Evolutionary conservation across 2,888 invertebrate species (phyloP).

Genomic region (Drosophila dives): DNA sequence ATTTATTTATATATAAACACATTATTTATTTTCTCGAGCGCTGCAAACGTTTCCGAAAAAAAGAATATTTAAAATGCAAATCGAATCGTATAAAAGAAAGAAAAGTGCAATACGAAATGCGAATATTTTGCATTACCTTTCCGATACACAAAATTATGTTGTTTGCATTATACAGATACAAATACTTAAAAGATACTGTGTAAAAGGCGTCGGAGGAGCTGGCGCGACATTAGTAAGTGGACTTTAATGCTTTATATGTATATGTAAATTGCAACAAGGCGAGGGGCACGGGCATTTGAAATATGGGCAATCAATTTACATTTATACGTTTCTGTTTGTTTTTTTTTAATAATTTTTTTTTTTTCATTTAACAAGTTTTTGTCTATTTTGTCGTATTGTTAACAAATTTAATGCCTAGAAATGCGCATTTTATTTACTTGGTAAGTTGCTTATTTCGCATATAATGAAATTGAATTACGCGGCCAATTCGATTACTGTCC

Average conservation of each 20-base stretch:
- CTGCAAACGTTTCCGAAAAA: conserved; percentile 40
- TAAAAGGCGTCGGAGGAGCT: conserved; percentile 62
- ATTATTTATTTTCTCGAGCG: conserved; percentile 59
- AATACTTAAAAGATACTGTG: conserved; percentile 71
- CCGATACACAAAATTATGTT: conserved; percentile 42
- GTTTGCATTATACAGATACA: conserved; percentile 61
- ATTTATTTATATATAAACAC: conserved; percentile 70
- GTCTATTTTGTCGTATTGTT: conserved; percentile 42
- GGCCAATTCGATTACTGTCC: conserved; percentile 43
- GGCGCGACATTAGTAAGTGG: conserved; percentile 50
- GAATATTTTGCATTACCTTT: conserved; percentile 29
- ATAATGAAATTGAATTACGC: conserved; percentile 58
- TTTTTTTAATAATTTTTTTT: conserved; percentile 54
- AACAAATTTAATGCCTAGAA: conserved; percentile 79
- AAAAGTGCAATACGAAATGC: conserved; percentile 19
- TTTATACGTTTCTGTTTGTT: conserved; percentile 38
- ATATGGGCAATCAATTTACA: conserved; percentile 60
- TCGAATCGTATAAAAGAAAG: conserved; percentile 10
- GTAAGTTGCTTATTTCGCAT: conserved; percentile 35
- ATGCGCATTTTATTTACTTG: conserved; percentile 56
- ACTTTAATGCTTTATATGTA: conserved; percentile 24
- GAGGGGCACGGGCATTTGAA: conserved; percentile 16
- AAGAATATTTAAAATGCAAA: conserved; percentile 27
- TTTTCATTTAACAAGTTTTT: conserved; percentile 55
- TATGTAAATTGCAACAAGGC: conserved; percentile 60